Evolutionary conservation across 2,113 vertebrate species (phyloP).

Genomic region (Anser cygnoides): DNA sequence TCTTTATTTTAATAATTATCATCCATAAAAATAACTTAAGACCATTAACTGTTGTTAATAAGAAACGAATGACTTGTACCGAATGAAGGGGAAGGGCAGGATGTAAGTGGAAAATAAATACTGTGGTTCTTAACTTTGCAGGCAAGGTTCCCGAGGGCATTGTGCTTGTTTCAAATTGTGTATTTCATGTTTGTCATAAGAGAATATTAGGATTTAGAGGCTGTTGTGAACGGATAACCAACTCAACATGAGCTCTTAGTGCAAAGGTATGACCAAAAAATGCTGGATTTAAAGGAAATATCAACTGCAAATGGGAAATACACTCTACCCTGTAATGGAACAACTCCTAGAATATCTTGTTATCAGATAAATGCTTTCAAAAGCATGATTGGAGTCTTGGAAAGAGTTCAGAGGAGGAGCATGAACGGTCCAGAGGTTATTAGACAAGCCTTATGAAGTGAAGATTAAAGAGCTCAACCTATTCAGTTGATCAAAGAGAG

Average conservation of each 20-base stretch:
- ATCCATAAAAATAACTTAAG: not conserved
- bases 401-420: not conserved
- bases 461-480: slow-evolving; percentile 18
- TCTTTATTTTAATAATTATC: not conserved
- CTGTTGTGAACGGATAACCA: not conserved
- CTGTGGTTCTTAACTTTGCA: not conserved
- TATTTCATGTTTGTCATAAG: not conserved
- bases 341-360: not conserved
- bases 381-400: not conserved
- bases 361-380: slow-evolving; percentile 16
- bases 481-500: slow-evolving; percentile 7
- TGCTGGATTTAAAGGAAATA: not conserved
- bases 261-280: not conserved
- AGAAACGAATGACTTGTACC: not conserved
- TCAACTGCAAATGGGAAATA: not conserved
- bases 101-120: not conserved
- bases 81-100: not conserved
- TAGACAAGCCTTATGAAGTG: not conserved
- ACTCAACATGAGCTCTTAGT: not conserved
- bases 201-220: not conserved
- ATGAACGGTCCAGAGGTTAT: not conserved
- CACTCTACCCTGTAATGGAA: not conserved
- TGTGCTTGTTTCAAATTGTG: not conserved
- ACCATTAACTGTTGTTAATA: not conserved
- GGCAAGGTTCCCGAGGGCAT: not conserved